Evolutionary conservation across 2,888 invertebrate species (phyloP).

Genomic region (Clistopyga incitator): DNA sequence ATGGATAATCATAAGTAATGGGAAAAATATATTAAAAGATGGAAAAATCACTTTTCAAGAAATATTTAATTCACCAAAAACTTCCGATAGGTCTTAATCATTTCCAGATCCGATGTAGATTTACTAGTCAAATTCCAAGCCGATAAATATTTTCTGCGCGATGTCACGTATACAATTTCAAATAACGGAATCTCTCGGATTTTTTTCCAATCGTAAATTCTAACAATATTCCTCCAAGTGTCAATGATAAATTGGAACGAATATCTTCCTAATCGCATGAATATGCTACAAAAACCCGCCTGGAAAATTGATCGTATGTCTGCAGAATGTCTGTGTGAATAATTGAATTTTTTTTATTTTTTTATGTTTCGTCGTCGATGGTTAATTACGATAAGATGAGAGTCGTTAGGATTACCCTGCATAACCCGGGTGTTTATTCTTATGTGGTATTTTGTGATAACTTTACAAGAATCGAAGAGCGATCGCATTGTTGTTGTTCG

Average conservation of each 20-base stretch:
- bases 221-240: background rate
- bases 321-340: background rate
- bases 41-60: too few relatives aligned
- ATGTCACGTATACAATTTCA: background rate
- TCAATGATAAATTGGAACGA: background rate
- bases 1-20: too few relatives aligned
- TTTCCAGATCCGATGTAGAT: too few relatives aligned
- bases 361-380: constrained; percentile 42
- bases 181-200: background rate
- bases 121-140: too few relatives aligned
- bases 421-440: constrained; percentile 78
- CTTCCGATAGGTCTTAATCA: too few relatives aligned
- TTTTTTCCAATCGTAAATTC: background rate
- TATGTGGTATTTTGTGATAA: constrained; percentile 41
- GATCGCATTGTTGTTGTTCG: background rate
- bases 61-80: too few relatives aligned
- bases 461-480: constrained; percentile 39
- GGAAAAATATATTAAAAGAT: too few relatives aligned
- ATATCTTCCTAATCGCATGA: background rate
- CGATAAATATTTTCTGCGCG: too few relatives aligned
- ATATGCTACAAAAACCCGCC: background rate
- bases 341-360: constrained; percentile 19
- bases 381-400: constrained; percentile 44
- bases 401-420: constrained; percentile 78
- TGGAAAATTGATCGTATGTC: background rate